Base-by-base conservation (phyloP, 2,888 invertebrate species). In the Drosophila koepferae region DNA sequence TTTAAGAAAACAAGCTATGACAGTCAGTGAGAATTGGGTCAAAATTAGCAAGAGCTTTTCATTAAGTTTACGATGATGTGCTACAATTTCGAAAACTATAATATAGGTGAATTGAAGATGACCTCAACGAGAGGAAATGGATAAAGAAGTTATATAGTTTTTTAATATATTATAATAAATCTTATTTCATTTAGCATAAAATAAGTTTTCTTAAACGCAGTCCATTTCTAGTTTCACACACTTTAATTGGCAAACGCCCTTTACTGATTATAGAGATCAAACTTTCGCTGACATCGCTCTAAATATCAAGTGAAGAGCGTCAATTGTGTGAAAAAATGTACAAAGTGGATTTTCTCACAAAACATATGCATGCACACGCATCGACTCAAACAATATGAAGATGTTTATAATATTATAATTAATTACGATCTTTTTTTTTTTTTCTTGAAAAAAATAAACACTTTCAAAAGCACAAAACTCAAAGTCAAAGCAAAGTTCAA, bases 401-500 rank as follows among this genome's bases (percentile, higher is more conserved):
- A 86, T 84, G 88, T 79, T 81, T 72, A 86, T 84, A 81, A 84
- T 84, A 89, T 86, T 81, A 78, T 81, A 84, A 84, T 84, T 84
- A 84, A 84, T 89, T 79, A 89, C 70, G 70, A 63, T 77, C 3
- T 23, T 81, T 81, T 75, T 23, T 23, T 81, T 81, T 75, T 75
- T 81, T 46, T 14, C 71, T 46, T 1, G 1, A 1, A 1, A 48
- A 49, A 31, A 28, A 28, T 28, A 55, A 41, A 73, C 69, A 72
- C 78, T 81, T 77, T 77, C 68, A 73, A 58, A 72, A 38, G 58
- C 58, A 36, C 46, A 23, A 63, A 43, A 61, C 69, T 86, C 82
- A 86, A 86, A 86, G 86, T 89, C 86, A 86, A 86, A 81, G 74
- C 78, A 86, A 84, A 89, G 89, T 86, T 86, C 86, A 86, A 89